Base-by-base conservation (phyloP, 1,140 invertebrate genomes). In the Daktulosphaira vitifoliae region DNA sequence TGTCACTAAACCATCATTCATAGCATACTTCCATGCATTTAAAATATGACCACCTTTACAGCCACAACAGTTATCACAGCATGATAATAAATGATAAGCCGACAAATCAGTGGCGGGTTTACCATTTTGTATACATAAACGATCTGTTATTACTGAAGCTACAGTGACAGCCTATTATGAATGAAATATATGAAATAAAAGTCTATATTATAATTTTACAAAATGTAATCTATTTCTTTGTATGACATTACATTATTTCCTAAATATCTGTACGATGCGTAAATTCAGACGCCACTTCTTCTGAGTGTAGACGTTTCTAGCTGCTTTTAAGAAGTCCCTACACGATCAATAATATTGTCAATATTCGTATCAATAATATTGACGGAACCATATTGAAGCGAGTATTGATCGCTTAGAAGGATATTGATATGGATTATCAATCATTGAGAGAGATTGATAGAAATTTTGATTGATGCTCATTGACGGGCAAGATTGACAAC, bases 381-480 rank as follows among this genome's bases (percentile, higher is more conserved):
- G 46, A 48, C 46, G 46, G 46, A 48, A 48, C 46, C 46, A 42
- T 42, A 48, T 48, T 48, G 46, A 48, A 48, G 8, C 46, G 15
- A 48, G 46, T 13, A 48, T 48, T 48, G 46, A 48, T 48, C 46
- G 46, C 15, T 48, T 23, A 48, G 46, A 4, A 48, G 46, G 0
- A 48, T 48, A 48, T 48, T 48, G 46, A 48, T 48, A 13, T 23
- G 20, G 46, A 48, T 48, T 48, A 22, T 48, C 46, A 48, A 48
- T 48, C 1, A 48, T 48, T 48, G 46, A 48, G 46, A 13, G 46
- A 48, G 46, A 48, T 48, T 48, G 46, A 48, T 48, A 48, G 46
- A 48, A 22, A 48, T 48, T 48, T 48, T 48, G 46, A 48, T 48
- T 48, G 18, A 48, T 13, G 46, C 33, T 37, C 33, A 48, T 48